A percentile compares a stretch with the other conserved stretches of the same genome.
Evolutionary conservation across 2,888 invertebrate species (phyloP).

Genomic region (Xestia ashworthii): DNA sequence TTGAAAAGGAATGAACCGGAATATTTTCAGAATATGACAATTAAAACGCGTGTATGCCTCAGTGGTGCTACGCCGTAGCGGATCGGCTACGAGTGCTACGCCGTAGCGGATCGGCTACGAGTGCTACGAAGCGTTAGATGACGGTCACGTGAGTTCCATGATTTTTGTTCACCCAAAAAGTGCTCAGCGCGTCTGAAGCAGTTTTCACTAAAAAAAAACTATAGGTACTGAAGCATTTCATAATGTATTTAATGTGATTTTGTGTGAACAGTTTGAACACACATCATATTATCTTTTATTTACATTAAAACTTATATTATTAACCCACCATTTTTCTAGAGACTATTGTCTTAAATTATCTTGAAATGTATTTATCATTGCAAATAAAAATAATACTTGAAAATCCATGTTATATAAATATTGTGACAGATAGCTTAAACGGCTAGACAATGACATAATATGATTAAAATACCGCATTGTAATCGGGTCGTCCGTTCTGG

Average conservation of each 20-base stretch:
- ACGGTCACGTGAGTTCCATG: no score
- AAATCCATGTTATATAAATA: constrained; percentile 57
- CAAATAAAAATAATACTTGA: constrained; percentile 40
- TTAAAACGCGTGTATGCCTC: no score
- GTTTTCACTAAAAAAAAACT: no score
- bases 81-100: no score
- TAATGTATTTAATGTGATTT: not conserved
- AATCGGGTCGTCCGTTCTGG: not conserved
- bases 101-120: no score
- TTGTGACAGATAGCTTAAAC: constrained; percentile 40
- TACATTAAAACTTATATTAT: constrained; percentile 37
- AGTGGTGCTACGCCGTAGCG: no score
- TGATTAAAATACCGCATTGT: constrained; percentile 21
- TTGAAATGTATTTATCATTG: constrained; percentile 32
- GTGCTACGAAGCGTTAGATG: no score
- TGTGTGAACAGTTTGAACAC: not conserved
- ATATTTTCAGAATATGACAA: no score
- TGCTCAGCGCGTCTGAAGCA: no score
- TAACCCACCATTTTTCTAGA: constrained; percentile 6
- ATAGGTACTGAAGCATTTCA: not conserved
- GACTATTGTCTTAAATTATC: constrained; percentile 33
- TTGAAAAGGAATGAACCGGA: no score
- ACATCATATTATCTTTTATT: constrained; percentile 21
- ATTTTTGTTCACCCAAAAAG: no score
- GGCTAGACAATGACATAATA: constrained; percentile 32